Base-by-base conservation (phyloP, 92 coral and sea anemone genomes). In the Siderastrea radians region DNA sequence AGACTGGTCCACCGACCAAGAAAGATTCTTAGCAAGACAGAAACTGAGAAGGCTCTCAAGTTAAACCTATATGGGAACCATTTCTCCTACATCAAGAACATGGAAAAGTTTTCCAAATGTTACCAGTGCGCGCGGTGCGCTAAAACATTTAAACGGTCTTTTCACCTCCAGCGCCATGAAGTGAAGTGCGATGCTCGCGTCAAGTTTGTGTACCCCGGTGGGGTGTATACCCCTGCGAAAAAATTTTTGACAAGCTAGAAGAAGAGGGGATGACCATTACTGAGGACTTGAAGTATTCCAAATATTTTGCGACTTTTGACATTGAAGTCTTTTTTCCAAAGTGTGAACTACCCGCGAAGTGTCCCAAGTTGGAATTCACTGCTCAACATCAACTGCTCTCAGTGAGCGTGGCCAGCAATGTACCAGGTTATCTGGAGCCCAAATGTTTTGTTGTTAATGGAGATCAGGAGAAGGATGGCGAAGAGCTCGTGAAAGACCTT, bases 51-150 rank as follows among this genome's bases (percentile, higher is more conserved):
- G 1, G 57, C 57, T 1, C 1, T 53, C 3, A 53, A 53, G 2
- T 2, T 53, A 4, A 53, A 53, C 57, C 3, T 53, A 6, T 53
- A 53, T 53, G 3, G 57, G 5, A 53, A 2, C 57, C 57, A 26
- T 0, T 26, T 26, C 0, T 26, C 38, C 0, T 26, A 0, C 0
- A 26, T 26, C 0, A 26, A 26, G 54, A 58, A 76, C 57, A 16
- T 85, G 48, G 12, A 7, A 1, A 38, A 46, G 2, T 89, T 64
- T 50, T 10, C 73, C 47, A 78, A 77, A 58, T 84, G 90, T 2
- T 84, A 2, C 17, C 17, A 43, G 4, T 90, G 94, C 49, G 19
- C 81, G 2, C 49, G 74, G 0, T 90, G 93, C 48, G 88, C 70
- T 3, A 52, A 86, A 17, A 26, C 12, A 1, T 80, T 90, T 83